A percentile compares a stretch with the other conserved stretches of the same genome.
phyloP scores from a whole-genome alignment of 2,113 vertebrate species.

The Chitala chitala region DNA sequence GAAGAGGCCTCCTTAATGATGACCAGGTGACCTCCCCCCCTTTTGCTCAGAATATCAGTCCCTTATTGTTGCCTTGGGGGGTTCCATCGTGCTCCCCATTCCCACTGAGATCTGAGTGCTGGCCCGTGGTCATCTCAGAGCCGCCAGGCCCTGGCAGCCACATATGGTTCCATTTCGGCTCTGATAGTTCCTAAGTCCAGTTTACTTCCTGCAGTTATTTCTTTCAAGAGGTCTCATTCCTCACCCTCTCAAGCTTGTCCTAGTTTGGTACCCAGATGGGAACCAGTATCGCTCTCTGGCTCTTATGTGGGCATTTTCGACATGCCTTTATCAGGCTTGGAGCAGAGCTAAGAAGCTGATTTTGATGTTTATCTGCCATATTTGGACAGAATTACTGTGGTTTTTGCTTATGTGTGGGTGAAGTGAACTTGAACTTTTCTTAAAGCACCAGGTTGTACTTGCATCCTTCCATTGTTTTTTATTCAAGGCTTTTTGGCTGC shows the following conservation, averaged over 20 bases:
- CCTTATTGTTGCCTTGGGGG: background rate
- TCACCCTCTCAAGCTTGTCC: background rate
- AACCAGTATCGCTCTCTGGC: background rate
- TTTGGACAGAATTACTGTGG: background rate
- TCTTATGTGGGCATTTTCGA: background rate
- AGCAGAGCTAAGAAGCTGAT: background rate
- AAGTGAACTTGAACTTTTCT: background rate
- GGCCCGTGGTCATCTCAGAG: background rate
- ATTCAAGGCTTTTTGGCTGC: background rate
- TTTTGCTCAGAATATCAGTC: too few species aligned
- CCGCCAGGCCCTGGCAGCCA: background rate
- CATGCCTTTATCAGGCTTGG: background rate
- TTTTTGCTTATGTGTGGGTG: background rate
- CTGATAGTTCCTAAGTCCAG: background rate
- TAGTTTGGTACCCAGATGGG: background rate
- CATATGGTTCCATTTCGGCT: constrained; percentile 8
- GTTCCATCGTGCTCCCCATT: background rate
- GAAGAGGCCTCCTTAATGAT: background rate
- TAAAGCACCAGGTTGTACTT: background rate
- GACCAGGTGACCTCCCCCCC: background rate
- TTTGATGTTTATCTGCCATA: constrained; percentile 2
- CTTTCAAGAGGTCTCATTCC: background rate
- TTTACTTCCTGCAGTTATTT: background rate
- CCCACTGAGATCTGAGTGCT: background rate
- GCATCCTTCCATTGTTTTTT: constrained; percentile 1